Base-by-base conservation (phyloP, 2,113 vertebrate species). In the Scartelaos histophorus region DNA sequence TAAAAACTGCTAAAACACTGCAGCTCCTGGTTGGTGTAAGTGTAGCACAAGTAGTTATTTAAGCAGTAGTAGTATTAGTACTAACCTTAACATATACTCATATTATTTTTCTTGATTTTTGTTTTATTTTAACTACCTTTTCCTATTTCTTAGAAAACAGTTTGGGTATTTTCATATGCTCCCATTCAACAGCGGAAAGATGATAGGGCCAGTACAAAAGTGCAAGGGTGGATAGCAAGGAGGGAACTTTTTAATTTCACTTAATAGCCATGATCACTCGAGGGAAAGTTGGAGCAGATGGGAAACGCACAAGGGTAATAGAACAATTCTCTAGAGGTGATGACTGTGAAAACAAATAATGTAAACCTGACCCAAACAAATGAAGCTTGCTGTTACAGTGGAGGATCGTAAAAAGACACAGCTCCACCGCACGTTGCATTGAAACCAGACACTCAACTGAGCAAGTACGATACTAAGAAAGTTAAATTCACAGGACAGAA, bases 321-420 rank as follows among this genome's bases (percentile, higher is more conserved):
- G 19, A 67, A 79, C 61, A 46, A 74, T 56, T 71, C 73, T 70
- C 76, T 15, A n/a, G 58, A 71, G 54, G 69, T 66, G 79, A 76
- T 78, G 86, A 82, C 45, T 76, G 79, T 66, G 22, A 68, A 46
- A 75, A 71, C 43, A 43, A 81, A 75, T 56, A 80, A 71, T 66
- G 83, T 66, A 76, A 74, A 78, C 43, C 51, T 66, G 68, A 43
- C 53, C 13, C 25, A 76, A 80, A 79, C 71, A 74, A 81, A 81
- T 82, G 25, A 84, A 6, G 13, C 58, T 60, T 43, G 43, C 67
- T 60, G 38, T 70, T 56, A 82, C 67, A 60, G 45, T 3, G 19
- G 17, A 3, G 2, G 2, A 29, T 73, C 35, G 51, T 71, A 58
- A 83, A 29, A 71, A 60, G 64, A 22, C 15, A 22, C 3, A 46